These are phyloP conservation scores for Fukomys damarensis DNA, from an alignment of 2,113 vertebrate genomes.

Conservation along the genomic window DNA sequence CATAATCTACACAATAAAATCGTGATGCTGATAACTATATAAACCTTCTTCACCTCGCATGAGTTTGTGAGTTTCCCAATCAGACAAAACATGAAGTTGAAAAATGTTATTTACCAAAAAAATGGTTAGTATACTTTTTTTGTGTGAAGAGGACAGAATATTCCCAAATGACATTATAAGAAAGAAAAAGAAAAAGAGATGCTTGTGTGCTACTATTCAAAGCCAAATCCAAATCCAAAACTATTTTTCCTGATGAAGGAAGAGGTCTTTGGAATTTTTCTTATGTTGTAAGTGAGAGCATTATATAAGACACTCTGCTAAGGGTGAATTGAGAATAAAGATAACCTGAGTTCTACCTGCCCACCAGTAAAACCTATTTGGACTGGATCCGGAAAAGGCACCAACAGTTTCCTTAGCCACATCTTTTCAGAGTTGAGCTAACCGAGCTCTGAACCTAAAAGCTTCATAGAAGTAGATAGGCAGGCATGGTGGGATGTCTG, in stretches of 20 bases:
- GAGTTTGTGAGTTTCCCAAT: neutral
- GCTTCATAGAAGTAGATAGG: neutral
- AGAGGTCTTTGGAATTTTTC: fast-evolving
- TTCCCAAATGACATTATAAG: neutral
- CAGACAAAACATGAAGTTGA: neutral
- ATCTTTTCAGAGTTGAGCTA: neutral
- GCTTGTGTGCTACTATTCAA: neutral
- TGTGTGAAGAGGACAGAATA: neutral
- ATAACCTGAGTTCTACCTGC: neutral
- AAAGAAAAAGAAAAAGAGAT: neutral
- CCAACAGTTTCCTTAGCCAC: fast-evolving
- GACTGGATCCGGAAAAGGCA: neutral
- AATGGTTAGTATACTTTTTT: neutral
- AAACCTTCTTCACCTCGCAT: neutral
- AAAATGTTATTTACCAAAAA: neutral
- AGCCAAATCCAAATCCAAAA: neutral
- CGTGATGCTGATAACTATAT: neutral
- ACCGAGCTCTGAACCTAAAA: neutral
- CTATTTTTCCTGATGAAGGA: neutral
- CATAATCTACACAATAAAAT: neutral
- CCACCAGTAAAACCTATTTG: neutral
- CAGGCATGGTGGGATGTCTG: no score
- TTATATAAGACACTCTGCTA: neutral
- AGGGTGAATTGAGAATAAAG: neutral
- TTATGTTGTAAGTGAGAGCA: no score